Evolutionary conservation across 2,113 vertebrate species (phyloP).

Genomic region (Macquaria australasica): DNA sequence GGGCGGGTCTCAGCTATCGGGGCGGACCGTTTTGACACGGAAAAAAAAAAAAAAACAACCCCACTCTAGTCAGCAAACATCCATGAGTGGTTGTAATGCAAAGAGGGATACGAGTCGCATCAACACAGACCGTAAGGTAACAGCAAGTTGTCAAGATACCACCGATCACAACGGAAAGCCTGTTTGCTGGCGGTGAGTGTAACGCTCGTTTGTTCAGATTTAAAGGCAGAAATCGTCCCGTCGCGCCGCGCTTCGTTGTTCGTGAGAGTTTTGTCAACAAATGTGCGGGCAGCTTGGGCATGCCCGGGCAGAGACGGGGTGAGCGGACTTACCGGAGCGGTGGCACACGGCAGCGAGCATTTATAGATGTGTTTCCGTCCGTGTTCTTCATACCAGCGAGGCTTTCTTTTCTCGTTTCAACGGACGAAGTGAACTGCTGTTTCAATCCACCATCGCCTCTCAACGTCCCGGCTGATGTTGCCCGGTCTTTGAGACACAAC

Average conservation of each 20-base stretch:
- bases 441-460: not conserved
- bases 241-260: not conserved
- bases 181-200: constrained; percentile 80
- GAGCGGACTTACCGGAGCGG: not conserved
- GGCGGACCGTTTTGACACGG: constrained; percentile 50
- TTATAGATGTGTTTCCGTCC: not conserved
- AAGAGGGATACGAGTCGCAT: constrained; percentile 54
- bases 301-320: constrained; percentile 61
- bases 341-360: not conserved
- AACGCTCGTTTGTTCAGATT: not conserved
- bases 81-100: constrained; percentile 57
- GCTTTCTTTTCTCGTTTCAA: not conserved
- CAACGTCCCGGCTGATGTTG: constrained; percentile 11
- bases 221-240: not conserved
- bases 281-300: constrained; percentile 36
- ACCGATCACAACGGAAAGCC: constrained; percentile 73
- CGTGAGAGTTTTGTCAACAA: constrained; percentile 54
- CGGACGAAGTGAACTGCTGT: not conserved
- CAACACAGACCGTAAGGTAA: constrained; percentile 40
- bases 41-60: constrained; percentile 52
- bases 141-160: constrained; percentile 75
- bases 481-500: constrained; percentile 6
- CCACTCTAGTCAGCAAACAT: constrained; percentile 61
- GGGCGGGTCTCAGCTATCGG: constrained; percentile 42
- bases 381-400: not conserved